phyloP scores from a whole-genome alignment of 2,888 invertebrate species.

The Polydesmus complanatus region DNA sequence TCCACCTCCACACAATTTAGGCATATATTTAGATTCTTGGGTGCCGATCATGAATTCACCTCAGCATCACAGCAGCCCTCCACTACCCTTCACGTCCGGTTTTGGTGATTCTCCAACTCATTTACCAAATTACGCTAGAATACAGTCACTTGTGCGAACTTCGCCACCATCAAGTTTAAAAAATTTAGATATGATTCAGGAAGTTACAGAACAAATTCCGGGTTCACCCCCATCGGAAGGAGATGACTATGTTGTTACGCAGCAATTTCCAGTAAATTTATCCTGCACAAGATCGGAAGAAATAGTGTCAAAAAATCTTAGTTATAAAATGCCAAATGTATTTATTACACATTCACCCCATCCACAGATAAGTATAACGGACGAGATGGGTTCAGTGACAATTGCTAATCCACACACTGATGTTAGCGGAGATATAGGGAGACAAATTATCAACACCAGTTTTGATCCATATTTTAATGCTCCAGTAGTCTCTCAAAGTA shows the following conservation, averaged over 20 bases:
- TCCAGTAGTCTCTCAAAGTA: background rate
- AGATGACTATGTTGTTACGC: constrained; percentile 4
- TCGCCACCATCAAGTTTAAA: constrained; percentile 30
- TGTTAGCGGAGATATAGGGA: background rate
- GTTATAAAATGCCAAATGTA: constrained; percentile 22
- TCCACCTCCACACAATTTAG: constrained; percentile 15
- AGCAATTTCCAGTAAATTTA: constrained; percentile 17
- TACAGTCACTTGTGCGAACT: constrained; percentile 25
- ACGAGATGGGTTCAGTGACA: constrained; percentile 55
- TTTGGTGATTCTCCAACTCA: constrained; percentile 21
- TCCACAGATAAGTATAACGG: constrained; percentile 84
- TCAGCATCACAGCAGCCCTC: constrained; percentile 18
- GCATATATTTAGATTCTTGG: constrained; percentile 15
- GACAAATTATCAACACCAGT: background rate
- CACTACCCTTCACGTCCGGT: constrained; percentile 17
- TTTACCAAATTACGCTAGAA: constrained; percentile 16
- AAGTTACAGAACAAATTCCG: constrained; percentile 26
- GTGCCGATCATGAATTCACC: constrained; percentile 18
- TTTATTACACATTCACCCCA: constrained; percentile 27
- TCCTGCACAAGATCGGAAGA: background rate
- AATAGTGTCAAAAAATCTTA: constrained; percentile 6
- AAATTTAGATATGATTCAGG: constrained; percentile 33
- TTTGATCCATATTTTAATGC: background rate
- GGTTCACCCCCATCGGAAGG: constrained; percentile 16
- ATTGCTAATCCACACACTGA: constrained; percentile 21